phyloP scores from a whole-genome alignment of 2,888 invertebrate species.

The Caenorhabditis sp. region DNA sequence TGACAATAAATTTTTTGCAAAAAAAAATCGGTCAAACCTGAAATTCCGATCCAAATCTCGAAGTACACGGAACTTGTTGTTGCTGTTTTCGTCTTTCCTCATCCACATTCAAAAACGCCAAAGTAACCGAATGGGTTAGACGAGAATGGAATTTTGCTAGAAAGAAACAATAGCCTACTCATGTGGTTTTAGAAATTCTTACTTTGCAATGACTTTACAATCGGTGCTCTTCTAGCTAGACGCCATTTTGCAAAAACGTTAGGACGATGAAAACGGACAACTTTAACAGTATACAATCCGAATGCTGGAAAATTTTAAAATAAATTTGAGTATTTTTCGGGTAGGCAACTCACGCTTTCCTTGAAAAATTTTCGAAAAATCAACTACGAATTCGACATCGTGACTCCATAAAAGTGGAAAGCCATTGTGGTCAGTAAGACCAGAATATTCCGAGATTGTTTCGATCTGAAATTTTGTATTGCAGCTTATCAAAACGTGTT shows the following conservation, averaged over 20 bases:
- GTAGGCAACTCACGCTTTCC: slow-evolving; percentile 2
- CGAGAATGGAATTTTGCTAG: slow-evolving; percentile 32
- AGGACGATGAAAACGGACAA: slow-evolving; percentile 30
- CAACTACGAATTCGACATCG: slow-evolving; percentile 38
- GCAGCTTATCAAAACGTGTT: too few species aligned
- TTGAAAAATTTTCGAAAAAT: slow-evolving; percentile 24
- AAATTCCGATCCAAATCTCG: slow-evolving; percentile 15
- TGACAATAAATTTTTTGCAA: neutral
- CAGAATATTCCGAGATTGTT: slow-evolving; percentile 36
- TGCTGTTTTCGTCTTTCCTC: neutral
- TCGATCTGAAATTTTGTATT: slow-evolving; percentile 7
- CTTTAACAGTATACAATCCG: slow-evolving; percentile 32
- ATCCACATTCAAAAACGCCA: slow-evolving; percentile 11
- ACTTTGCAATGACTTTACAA: slow-evolving; percentile 31
- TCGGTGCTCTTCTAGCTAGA: slow-evolving; percentile 26
- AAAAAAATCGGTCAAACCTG: neutral
- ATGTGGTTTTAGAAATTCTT: too few species aligned
- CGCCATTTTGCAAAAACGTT: slow-evolving; percentile 39
- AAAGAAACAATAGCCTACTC: slow-evolving; percentile 3
- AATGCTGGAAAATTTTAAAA: slow-evolving; percentile 1
- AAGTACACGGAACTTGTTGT: slow-evolving; percentile 16
- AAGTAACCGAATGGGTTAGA: slow-evolving; percentile 24
- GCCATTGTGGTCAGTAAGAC: slow-evolving; percentile 32
- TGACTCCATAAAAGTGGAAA: slow-evolving; percentile 35
- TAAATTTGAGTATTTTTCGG: neutral